Evolutionary conservation across 2,888 invertebrate species (phyloP).

Genomic region (Dermolepida albohirtum): DNA sequence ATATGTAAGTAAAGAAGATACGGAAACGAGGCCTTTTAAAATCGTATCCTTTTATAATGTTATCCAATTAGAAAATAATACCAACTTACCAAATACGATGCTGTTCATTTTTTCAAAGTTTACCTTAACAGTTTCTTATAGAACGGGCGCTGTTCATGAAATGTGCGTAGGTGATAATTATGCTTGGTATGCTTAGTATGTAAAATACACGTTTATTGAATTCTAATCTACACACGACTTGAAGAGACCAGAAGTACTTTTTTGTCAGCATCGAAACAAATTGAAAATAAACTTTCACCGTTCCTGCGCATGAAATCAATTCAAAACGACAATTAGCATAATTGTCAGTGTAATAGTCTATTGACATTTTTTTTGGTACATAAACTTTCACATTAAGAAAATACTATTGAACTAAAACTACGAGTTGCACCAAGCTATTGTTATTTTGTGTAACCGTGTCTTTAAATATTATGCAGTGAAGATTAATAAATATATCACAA

Average conservation of each 20-base stretch:
- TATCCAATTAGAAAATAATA: conserved; percentile 37
- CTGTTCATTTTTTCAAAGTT: conserved; percentile 29
- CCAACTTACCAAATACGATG: conserved; percentile 30
- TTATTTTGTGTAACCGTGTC: too few species aligned
- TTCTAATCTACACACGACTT: conserved; percentile 18
- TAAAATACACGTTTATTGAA: conserved; percentile 38
- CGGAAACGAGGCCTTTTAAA: conserved; percentile 21
- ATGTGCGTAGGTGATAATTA: conserved; percentile 39
- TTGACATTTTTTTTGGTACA: too few species aligned
- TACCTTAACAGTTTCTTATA: conserved; percentile 25
- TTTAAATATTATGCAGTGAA: too few species aligned
- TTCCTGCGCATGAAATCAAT: conserved; percentile 1
- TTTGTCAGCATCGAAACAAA: conserved; percentile 2
- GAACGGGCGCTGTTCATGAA: conserved; percentile 24
- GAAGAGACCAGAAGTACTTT: conserved; percentile 21
- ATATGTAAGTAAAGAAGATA: conserved; percentile 9
- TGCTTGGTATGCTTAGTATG: conserved; percentile 36
- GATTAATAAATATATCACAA: too few species aligned
- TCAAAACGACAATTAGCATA: conserved; percentile 17
- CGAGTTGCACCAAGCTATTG: too few species aligned
- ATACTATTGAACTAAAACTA: too few species aligned
- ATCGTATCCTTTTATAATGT: conserved; percentile 28
- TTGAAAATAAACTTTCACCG: conserved; percentile 12
- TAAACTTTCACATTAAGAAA: conserved; percentile 9
- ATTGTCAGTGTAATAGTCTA: conserved; percentile 10